Evolutionary conservation across 2,113 vertebrate species (phyloP).

Genomic region (Puffinus mauretanicus): DNA sequence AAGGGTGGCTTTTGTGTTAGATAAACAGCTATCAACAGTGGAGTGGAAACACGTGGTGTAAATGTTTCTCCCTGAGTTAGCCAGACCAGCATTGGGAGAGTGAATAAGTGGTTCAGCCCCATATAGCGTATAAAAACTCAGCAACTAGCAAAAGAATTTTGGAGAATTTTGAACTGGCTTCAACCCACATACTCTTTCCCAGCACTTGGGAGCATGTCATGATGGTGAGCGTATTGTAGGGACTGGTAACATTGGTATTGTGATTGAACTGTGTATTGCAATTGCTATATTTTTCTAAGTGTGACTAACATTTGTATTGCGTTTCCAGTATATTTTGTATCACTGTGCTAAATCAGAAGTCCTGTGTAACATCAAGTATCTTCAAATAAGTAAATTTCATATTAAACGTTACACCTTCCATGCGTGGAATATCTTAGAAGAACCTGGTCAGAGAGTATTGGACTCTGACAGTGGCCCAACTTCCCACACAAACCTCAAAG

Average conservation of each 20-base stretch:
- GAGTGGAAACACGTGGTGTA: neutral
- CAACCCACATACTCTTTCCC: rapidly evolving
- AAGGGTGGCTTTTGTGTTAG: neutral
- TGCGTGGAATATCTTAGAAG: neutral
- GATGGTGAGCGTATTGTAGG: neutral
- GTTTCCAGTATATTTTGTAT: neutral
- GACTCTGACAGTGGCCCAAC: rapidly evolving
- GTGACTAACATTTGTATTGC: neutral
- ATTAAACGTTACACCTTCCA: neutral
- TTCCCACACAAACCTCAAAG: neutral
- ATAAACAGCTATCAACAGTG: neutral
- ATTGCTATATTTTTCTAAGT: neutral
- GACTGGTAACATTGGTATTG: neutral
- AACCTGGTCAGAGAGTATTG: neutral
- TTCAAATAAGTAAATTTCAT: neutral
- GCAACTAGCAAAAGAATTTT: neutral
- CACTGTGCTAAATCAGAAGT: neutral
- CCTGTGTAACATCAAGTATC: too few relatives aligned
- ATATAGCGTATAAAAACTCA: rapidly evolving
- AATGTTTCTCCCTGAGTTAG: neutral
- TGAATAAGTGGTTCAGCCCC: neutral
- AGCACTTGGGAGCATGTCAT: rapidly evolving
- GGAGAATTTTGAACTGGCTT: neutral
- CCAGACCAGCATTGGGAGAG: neutral
- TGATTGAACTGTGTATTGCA: neutral